These are phyloP conservation scores for Chlorodrepanis virens DNA, from an alignment of 2,113 vertebrate genomes.

Conservation along the genomic window DNA sequence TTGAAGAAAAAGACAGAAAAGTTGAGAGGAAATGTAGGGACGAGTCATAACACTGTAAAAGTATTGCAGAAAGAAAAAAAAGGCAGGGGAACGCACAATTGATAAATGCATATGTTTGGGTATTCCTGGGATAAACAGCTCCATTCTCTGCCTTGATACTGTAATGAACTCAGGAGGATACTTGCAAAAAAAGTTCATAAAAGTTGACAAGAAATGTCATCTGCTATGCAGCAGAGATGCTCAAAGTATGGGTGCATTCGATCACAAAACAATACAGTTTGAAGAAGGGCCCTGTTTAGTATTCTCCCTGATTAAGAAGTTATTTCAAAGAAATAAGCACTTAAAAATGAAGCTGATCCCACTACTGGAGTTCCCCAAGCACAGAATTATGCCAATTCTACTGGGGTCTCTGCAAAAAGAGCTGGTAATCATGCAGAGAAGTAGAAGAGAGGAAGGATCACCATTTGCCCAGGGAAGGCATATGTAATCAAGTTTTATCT, in stretches of 20 bases:
- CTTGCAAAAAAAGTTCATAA: not conserved
- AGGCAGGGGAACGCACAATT: fast-evolving
- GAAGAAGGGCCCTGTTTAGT: not conserved
- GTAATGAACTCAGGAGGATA: not conserved
- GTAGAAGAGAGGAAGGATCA: not conserved
- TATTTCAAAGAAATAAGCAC: not conserved
- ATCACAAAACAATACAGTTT: not conserved
- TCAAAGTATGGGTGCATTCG: not conserved
- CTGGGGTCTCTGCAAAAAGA: not conserved
- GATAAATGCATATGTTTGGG: not conserved
- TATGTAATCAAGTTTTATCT: not conserved
- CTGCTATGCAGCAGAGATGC: not conserved
- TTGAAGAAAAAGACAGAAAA: not conserved
- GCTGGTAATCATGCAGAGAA: not conserved
- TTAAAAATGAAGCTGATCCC: not conserved
- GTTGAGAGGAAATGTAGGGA: not conserved
- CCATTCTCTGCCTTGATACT: not conserved
- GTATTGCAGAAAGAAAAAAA: not conserved
- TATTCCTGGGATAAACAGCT: not conserved
- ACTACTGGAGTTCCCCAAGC: not conserved
- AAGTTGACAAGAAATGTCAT: not conserved
- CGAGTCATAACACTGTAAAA: not conserved
- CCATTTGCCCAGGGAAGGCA: not conserved
- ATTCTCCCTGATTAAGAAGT: not conserved
- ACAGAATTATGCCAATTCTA: not conserved